phyloP scores from a whole-genome alignment of 2,797 vertebrate genomes.

The Phrynocephalus vlangalii region DNA sequence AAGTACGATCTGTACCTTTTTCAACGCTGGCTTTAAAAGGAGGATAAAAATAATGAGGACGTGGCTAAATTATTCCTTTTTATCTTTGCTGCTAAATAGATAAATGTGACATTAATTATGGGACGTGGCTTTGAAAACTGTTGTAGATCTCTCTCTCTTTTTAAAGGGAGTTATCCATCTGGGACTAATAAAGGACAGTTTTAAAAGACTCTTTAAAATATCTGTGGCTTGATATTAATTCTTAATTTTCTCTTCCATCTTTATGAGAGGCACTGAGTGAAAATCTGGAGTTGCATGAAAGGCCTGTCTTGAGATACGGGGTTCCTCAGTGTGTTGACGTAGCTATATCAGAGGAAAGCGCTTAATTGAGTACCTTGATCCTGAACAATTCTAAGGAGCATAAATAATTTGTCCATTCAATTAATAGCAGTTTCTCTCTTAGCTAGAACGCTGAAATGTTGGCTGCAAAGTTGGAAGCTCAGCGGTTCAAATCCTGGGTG shows the following conservation, averaged over 20 bases:
- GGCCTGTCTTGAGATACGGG: conserved; percentile 16
- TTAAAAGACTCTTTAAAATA: conserved; percentile 61
- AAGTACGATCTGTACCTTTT: conserved; percentile 32
- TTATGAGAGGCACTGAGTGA: conserved; percentile 40
- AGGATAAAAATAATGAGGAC: conserved; percentile 64
- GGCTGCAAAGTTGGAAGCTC: too few species aligned
- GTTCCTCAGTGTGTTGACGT: background rate
- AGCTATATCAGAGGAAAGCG: fast-evolving
- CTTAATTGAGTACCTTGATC: conserved; percentile 32
- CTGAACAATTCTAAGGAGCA: background rate
- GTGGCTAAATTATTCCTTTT: conserved; percentile 70
- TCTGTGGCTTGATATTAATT: conserved; percentile 53
- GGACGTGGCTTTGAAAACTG: conserved; percentile 71
- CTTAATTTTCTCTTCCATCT: conserved; percentile 59
- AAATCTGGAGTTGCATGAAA: background rate
- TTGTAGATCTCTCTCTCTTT: conserved; percentile 50
- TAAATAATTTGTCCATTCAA: background rate
- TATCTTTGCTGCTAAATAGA: conserved; percentile 70
- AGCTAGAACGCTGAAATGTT: too few species aligned
- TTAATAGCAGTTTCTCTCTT: background rate
- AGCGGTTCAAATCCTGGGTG: too few species aligned
- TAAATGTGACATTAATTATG: conserved; percentile 74
- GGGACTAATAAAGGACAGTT: conserved; percentile 69
- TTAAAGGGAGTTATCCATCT: conserved; percentile 57
- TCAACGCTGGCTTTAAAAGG: conserved; percentile 58